Conservation (phyloP, 1,140 invertebrate species). For the Chlorops oryzae region DNA sequence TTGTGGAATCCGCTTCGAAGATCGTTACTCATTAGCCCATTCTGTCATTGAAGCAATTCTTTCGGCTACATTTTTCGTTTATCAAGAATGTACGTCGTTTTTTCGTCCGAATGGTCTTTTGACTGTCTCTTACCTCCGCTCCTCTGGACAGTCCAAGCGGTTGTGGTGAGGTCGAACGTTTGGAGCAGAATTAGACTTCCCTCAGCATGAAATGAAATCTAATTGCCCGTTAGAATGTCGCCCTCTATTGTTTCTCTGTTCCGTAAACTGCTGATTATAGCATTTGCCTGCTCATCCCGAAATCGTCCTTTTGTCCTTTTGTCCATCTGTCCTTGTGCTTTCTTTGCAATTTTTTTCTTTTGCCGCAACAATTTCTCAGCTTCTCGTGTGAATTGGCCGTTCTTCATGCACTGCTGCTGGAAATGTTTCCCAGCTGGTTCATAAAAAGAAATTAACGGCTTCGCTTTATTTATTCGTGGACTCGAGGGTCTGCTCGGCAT, state of each 20-base stretch:
- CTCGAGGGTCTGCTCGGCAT: neutral
- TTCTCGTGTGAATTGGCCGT: constrained; percentile 10
- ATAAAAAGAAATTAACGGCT: constrained; percentile 49
- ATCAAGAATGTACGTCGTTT: no score
- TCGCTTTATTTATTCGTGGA: constrained; percentile 19
- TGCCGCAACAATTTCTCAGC: neutral
- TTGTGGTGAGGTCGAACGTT: no score
- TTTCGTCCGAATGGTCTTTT: no score
- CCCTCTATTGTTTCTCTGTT: constrained; percentile 43
- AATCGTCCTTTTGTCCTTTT: constrained; percentile 1
- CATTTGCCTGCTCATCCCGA: no score
- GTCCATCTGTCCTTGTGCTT: neutral
- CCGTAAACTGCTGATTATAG: constrained; percentile 48
- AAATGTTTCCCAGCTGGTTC: constrained; percentile 48
- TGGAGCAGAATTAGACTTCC: no score
- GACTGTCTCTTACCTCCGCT: no score
- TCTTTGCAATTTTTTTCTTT: neutral
- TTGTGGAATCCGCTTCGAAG: no score
- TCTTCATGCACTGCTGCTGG: neutral
- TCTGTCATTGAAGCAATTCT: no score
- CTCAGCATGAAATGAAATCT: constrained; percentile 47
- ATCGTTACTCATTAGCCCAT: no score
- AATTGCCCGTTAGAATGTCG: constrained; percentile 45
- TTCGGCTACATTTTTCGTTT: no score
- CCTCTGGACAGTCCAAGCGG: no score